These are phyloP conservation scores for Anniella stebbinsi DNA, from an alignment of 2,797 vertebrate species.

Conservation along the genomic window DNA sequence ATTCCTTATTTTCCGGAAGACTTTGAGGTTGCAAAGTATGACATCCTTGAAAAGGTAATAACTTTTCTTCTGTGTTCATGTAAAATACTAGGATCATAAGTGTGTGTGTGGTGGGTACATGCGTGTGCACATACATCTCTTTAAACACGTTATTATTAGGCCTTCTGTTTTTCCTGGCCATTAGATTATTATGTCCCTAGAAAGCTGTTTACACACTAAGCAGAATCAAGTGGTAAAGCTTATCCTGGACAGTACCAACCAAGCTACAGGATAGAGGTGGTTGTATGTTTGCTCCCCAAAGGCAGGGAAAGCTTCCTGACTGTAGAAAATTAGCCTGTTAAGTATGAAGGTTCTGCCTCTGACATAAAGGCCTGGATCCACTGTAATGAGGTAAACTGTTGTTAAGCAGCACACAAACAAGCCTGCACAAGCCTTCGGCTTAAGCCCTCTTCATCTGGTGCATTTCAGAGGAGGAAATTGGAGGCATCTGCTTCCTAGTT, in stretches of 20 bases:
- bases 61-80: constrained; percentile 9
- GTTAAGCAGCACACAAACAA: no score
- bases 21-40: constrained; percentile 88
- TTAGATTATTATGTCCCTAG: background rate
- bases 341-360: background rate
- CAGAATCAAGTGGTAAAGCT: background rate
- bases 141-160: background rate
- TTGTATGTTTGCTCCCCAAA: background rate
- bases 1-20: constrained; percentile 74
- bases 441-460: background rate
- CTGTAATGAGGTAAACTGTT: no score
- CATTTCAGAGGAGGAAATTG: background rate
- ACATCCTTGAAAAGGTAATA: constrained; percentile 83
- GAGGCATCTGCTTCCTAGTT: background rate
- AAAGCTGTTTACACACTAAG: background rate
- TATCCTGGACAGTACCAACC: no score
- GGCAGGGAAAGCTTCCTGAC: no score
- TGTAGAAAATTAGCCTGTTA: background rate
- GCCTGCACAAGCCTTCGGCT: no score
- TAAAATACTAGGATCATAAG: background rate
- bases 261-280: background rate
- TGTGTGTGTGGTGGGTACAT: background rate
- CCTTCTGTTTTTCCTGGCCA: background rate
- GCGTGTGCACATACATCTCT: background rate
- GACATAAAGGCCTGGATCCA: background rate